Evolutionary conservation across 1,140 invertebrate species (phyloP), one percentile per base, ranked within the genome.

Genomic region (Halyomorpha halys): DNA sequence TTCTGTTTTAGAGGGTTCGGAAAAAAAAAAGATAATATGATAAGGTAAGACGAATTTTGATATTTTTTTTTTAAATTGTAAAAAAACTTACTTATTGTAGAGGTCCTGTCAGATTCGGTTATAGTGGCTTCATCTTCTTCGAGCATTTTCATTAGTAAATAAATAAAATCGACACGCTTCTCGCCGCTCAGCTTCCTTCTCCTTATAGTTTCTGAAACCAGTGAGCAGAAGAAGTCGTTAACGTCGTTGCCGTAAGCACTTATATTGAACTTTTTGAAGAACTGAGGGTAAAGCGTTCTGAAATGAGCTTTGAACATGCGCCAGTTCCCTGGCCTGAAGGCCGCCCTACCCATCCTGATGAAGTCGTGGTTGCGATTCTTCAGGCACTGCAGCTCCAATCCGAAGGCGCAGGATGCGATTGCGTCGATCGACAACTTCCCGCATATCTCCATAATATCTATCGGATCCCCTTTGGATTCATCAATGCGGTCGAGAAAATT

Each of bases 401-500:
- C 74, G 68, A 76, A 75, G 25, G 72, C 73, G 61, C 70, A 71
- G 1, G 73, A 73, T n/a, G 66, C 72, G 16, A 75, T 74, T 3
- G 73, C 70, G 44, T 73, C 70, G 0, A 71, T 70, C 1, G 69
- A 71, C 45, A 70, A 73, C 21, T 69, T 61, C 2, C 67, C 70
- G 1, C 70, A 63, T 0, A 72, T 15, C 9, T 74, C 72, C 65
- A 71, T 73, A 1, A 69, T 56, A n/a, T 74, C 71, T 11, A 75
- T 44, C 1, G 54, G 18, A 21, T 64, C 21, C 1, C 27, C 64
- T 39, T 81, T 67, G n/a, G 84, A 77, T 16, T 79, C 77, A 14
- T 44, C 54, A 53, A 72, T 60, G 23, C 53, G 70, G 9, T 72
- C 66, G 3, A 71, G 65, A 39, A 81, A 59, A 18, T 68, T 65